Conservation (phyloP, 2,888 invertebrate species). For the Phrixothrix hirtus region DNA sequence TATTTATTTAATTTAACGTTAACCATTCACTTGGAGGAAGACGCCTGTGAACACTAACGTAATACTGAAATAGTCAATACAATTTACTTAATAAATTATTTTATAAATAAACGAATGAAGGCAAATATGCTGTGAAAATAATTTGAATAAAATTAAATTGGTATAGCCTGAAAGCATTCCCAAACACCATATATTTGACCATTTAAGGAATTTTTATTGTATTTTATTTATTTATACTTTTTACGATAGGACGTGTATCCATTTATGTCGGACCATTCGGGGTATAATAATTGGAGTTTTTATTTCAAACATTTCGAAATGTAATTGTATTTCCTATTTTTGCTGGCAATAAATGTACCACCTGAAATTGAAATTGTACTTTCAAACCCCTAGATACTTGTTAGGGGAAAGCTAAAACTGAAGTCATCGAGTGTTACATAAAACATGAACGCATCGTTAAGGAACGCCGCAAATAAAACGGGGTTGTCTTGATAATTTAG, state of each 20-base stretch:
- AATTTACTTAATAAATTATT: no score
- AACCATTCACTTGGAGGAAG: no score
- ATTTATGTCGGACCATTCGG: no score
- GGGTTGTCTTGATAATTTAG: conserved; percentile 40
- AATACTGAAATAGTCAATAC: no score
- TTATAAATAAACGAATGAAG: no score
- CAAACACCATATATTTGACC: neutral
- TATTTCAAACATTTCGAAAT: neutral
- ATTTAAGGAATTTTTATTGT: neutral
- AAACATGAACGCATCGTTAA: conserved; percentile 46
- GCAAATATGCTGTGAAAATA: no score
- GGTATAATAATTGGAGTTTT: no score
- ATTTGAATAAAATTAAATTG: no score
- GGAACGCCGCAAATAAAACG: conserved; percentile 42
- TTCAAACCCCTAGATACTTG: conserved; percentile 33
- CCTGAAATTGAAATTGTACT: conserved; percentile 22
- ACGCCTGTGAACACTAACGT: no score
- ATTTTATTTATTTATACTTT: neutral
- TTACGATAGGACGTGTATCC: neutral
- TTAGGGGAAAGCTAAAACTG: conserved; percentile 33
- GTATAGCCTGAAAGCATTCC: no score
- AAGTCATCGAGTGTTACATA: conserved; percentile 41
- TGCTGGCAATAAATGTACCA: conserved; percentile 12
- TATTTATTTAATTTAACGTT: no score
- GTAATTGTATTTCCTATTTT: neutral